Evolutionary conservation across 2,797 vertebrate genomes (phyloP).

Genomic region (Premnoplex brunnescens): DNA sequence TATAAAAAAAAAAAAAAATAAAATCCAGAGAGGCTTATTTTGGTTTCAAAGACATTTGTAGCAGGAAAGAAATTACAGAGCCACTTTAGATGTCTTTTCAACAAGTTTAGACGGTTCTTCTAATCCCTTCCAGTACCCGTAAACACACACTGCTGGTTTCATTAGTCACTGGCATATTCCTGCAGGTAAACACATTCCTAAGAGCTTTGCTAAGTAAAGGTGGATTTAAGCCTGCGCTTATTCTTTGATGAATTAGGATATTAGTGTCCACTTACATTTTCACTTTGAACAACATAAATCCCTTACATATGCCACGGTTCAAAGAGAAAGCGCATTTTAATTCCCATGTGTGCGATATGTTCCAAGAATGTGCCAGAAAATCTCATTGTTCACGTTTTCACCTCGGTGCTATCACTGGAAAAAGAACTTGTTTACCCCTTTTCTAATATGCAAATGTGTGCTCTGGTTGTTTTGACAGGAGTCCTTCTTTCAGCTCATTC

Average conservation of each 20-base stretch:
- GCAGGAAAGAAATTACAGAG: conserved; percentile 5
- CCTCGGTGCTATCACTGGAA: neutral
- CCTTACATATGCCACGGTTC: neutral
- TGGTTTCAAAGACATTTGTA: conserved; percentile 15
- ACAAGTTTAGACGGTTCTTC: neutral
- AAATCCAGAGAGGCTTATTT: neutral
- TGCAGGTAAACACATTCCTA: conserved; percentile 53
- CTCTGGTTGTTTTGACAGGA: neutral
- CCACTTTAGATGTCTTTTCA: conserved; percentile 10
- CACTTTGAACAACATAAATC: conserved; percentile 56
- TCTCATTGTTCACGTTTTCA: conserved; percentile 14
- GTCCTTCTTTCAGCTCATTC: neutral
- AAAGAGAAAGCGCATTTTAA: conserved; percentile 50
- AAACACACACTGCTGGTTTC: neutral
- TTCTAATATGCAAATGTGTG: neutral
- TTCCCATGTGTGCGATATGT: neutral
- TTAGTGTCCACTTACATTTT: conserved; percentile 16
- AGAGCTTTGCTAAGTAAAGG: conserved; percentile 9
- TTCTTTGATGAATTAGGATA: conserved; percentile 46
- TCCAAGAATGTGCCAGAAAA: conserved; percentile 29
- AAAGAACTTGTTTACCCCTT: neutral
- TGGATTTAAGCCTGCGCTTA: conserved; percentile 28
- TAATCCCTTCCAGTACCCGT: conserved; percentile 17
- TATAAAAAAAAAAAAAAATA: neutral
- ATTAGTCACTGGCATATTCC: conserved; percentile 1